Evolutionary conservation across 2,888 invertebrate genomes (phyloP).

Genomic region (Selenia dentaria): DNA sequence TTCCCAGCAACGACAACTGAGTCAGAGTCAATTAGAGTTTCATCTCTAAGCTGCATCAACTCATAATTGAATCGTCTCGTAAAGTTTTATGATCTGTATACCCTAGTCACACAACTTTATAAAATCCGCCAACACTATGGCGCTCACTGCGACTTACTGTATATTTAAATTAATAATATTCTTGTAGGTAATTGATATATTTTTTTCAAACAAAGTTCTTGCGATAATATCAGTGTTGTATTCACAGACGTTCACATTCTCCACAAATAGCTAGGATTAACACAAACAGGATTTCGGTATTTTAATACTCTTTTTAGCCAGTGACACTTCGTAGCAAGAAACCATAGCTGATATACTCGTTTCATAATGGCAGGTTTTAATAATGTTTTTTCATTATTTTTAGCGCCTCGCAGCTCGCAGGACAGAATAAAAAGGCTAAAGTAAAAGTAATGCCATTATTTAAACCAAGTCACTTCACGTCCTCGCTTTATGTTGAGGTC

Average conservation of each 20-base stretch:
- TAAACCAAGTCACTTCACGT: slow-evolving; percentile 55
- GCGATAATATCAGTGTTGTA: not conserved
- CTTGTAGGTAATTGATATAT: too few species aligned
- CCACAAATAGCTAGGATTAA: too few species aligned
- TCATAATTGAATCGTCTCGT: too few species aligned
- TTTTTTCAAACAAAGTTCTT: too few species aligned
- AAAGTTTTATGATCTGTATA: too few species aligned
- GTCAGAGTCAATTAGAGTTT: too few species aligned
- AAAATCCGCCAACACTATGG: too few species aligned
- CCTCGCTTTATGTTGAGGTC: slow-evolving; percentile 72
- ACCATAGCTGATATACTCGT: slow-evolving; percentile 3
- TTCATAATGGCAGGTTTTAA: slow-evolving; percentile 10
- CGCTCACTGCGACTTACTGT: too few species aligned
- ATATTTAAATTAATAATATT: too few species aligned
- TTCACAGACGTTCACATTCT: not conserved
- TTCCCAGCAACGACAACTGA: too few species aligned
- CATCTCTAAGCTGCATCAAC: too few species aligned
- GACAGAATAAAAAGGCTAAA: slow-evolving; percentile 7
- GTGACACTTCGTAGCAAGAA: slow-evolving; percentile 6
- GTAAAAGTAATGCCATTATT: slow-evolving; percentile 25
- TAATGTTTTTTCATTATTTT: slow-evolving; percentile 6
- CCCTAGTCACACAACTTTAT: too few species aligned
- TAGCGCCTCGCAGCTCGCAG: not conserved
- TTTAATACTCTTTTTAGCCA: slow-evolving; percentile 7
- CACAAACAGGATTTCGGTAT: slow-evolving; percentile 13